Percentiles rank a stretch among this genome's conserved stretches.
These are phyloP conservation scores for Trididemnum miniatum DNA, from an alignment of 23 tunicate species.

Conservation along the genomic window DNA sequence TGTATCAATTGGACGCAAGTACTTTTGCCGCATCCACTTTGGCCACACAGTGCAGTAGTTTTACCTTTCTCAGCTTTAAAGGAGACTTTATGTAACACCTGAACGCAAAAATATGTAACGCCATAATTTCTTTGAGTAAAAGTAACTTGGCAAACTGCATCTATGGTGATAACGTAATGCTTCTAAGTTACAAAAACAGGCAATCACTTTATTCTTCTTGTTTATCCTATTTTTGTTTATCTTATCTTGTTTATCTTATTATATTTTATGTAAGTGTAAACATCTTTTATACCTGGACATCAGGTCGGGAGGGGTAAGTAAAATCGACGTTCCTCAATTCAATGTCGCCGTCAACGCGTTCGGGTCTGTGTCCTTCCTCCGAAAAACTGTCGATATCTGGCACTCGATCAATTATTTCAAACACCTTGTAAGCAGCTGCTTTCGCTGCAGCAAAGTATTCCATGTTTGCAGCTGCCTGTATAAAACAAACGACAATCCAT, in stretches of 20 bases:
- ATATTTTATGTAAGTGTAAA: too few species aligned
- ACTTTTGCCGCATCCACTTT: conserved; percentile 96
- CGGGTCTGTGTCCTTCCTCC: conserved; percentile 70
- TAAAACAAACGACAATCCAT: too few species aligned
- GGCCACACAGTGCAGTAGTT: conserved; percentile 96
- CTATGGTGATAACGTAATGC: too few species aligned
- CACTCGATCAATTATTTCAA: conserved; percentile 93
- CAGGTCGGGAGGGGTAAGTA: conserved; percentile 92
- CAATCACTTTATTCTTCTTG: too few species aligned
- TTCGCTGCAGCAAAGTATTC: conserved; percentile 93
- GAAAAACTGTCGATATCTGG: conserved; percentile 77
- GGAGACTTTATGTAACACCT: conserved; percentile 74
- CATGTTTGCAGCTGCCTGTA: conserved; percentile 91
- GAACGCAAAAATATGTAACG: too few species aligned
- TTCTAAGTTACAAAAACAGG: too few species aligned
- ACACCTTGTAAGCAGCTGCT: conserved; percentile 91
- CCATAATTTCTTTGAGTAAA: too few species aligned
- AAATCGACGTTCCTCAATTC: conserved; percentile 79
- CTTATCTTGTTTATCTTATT: too few species aligned
- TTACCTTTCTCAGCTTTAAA: conserved; percentile 88
- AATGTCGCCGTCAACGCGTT: conserved; percentile 59
- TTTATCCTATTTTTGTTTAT: too few species aligned
- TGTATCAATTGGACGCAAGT: conserved; percentile 96
- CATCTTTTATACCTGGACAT: conserved; percentile 81
- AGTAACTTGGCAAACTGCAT: too few species aligned